Conservation (phyloP, 2,113 vertebrate genomes). For the Chaetura pelagica region DNA sequence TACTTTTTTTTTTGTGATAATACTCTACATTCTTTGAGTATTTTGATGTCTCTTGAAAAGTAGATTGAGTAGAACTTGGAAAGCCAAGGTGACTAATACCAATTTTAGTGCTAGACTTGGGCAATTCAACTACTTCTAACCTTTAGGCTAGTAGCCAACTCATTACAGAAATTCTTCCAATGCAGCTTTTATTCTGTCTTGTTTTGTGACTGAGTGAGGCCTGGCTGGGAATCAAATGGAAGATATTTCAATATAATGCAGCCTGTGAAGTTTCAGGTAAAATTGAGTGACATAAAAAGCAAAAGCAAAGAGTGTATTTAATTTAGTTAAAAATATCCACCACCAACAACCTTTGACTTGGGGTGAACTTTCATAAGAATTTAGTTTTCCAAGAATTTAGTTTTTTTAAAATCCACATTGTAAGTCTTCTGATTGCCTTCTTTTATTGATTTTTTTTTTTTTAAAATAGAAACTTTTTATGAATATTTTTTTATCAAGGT, state of each 20-base stretch:
- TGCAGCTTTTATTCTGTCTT: conserved; percentile 49
- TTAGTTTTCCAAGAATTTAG: background rate
- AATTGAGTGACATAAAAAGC: background rate
- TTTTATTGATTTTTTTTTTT: background rate
- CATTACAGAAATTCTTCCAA: conserved; percentile 9
- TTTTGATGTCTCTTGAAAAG: conserved; percentile 21
- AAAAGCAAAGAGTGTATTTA: background rate
- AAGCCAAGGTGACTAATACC: background rate
- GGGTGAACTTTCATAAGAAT: background rate
- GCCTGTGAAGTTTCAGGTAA: background rate
- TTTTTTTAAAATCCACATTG: background rate
- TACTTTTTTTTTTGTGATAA: background rate
- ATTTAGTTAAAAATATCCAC: background rate
- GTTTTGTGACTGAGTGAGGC: background rate
- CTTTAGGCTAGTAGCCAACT: conserved; percentile 1
- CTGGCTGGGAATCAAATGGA: background rate
- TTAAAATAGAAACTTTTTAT: background rate
- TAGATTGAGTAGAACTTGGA: conserved; percentile 17
- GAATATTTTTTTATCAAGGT: background rate
- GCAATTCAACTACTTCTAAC: background rate
- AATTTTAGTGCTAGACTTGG: background rate
- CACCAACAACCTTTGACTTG: background rate
- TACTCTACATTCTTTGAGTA: background rate
- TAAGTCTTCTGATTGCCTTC: background rate
- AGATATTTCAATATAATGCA: background rate